Conservation (phyloP, 2,888 invertebrate genomes). For the Eupithecia vulgata region DNA sequence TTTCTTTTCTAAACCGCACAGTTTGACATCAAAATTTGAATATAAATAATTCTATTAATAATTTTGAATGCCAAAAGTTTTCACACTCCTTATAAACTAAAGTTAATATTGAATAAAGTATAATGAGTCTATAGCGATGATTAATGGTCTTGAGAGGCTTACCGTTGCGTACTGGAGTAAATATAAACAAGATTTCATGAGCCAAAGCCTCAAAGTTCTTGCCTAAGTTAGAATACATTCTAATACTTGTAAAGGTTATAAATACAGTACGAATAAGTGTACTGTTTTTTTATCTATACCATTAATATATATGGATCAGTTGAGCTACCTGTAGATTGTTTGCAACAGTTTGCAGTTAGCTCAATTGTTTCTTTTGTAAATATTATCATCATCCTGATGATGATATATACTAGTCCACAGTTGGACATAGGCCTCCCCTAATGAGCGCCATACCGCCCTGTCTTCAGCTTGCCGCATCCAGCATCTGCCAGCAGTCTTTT, state of each 20-base stretch:
- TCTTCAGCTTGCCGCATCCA: too few relatives aligned
- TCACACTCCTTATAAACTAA: constrained; percentile 35
- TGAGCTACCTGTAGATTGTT: too few relatives aligned
- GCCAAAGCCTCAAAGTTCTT: not conserved
- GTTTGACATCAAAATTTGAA: not conserved
- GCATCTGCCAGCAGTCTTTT: too few relatives aligned
- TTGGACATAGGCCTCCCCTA: too few relatives aligned
- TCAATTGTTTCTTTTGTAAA: too few relatives aligned
- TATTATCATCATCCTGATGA: too few relatives aligned
- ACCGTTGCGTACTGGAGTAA: constrained; percentile 47
- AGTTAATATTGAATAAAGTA: constrained; percentile 50
- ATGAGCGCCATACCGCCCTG: too few relatives aligned
- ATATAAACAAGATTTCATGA: constrained; percentile 4
- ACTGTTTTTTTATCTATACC: too few relatives aligned
- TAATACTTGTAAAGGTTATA: not conserved
- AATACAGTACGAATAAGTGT: too few relatives aligned
- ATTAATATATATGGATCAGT: too few relatives aligned
- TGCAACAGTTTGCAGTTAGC: too few relatives aligned
- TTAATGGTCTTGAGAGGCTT: constrained; percentile 52
- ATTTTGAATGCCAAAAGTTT: constrained; percentile 22
- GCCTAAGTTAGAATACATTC: not conserved
- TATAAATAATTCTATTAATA: not conserved
- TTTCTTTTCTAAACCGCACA: not conserved
- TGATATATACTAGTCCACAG: too few relatives aligned
- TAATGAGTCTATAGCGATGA: constrained; percentile 55